Base-by-base conservation (phyloP, 1,140 invertebrate species). In the Lysiphlebus fabarum region DNA sequence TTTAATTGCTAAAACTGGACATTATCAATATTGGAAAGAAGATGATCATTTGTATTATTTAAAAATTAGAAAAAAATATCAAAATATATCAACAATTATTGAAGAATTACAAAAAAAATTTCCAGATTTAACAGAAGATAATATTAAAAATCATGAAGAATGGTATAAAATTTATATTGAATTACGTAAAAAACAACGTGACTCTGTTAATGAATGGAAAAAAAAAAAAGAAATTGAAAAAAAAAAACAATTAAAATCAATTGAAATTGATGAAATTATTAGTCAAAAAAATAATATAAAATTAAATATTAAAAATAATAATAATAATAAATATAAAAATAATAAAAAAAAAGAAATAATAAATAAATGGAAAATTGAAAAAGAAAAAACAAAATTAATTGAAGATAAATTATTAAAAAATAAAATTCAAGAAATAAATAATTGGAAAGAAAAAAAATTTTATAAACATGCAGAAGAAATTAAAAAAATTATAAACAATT, bases 91-190 rank as follows among this genome's bases (percentile, higher is more conserved):
- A 5, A 36, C 69, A 0, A 44, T 80, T 2, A 71, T 79, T 0
- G 41, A 33, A 0, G 68, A 70, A 0, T 60, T 80, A 9, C 70
- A 70, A 59, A 58, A 45, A 8, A 75, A 70, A 34, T 78, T 70
- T 64, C 77, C 76, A 0, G 76, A 80, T 63, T 36, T 79, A 6
- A 68, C 72, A 2, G 61, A 59, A 0, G 74, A 77, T 34, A 45
- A 50, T 4, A 78, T 79, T 10, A 61, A 79, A 5, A 77, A 78
- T 58, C 78, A 80, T 53, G 78, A 78, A 42, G 66, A 70, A 1
- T 80, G 78, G 78, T 79, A 78, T 58, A 78, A 75, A 56, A 34
- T 67, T 12, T 80, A 80, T 45, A 26, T 70, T 8, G 56, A 67
- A 0, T 54, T 80, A n/a, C 68, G 73, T 0, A 70, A 77, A 4